A percentile compares a stretch with the other conserved stretches of the same genome.
Evolutionary conservation across 2,888 invertebrate species (phyloP).

Genomic region (Aleiodes alternator): DNA sequence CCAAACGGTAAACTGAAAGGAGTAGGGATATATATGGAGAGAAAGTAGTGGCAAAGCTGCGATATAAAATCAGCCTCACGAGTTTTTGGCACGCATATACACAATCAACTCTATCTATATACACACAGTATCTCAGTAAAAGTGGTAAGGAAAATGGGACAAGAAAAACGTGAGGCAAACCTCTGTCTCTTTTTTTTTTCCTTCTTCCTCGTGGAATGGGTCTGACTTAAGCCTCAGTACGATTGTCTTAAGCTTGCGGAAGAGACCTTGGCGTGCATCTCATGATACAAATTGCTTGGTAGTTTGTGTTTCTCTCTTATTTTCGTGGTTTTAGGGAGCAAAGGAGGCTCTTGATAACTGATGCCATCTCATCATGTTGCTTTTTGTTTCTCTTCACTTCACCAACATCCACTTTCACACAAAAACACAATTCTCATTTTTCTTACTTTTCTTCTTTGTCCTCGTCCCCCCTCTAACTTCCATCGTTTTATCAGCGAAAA

Average conservation of each 20-base stretch:
- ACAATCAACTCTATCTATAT: too few species aligned
- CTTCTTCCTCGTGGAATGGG: not conserved
- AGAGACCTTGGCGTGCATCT: constrained; percentile 41
- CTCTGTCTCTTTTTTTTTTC: not conserved
- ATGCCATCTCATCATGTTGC: constrained; percentile 51
- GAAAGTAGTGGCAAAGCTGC: constrained; percentile 57
- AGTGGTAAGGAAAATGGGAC: not conserved
- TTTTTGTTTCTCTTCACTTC: constrained; percentile 23
- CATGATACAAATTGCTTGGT: constrained; percentile 61
- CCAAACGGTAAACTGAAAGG: constrained; percentile 17
- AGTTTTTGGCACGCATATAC: constrained; percentile 37
- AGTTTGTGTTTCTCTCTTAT: constrained; percentile 52
- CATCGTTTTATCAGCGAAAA: too few species aligned
- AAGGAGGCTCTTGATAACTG: constrained; percentile 42
- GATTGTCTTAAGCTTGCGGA: constrained; percentile 58
- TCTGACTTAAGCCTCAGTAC: constrained; percentile 45
- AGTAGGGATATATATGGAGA: constrained; percentile 34
- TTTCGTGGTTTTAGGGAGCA: not conserved
- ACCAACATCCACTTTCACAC: not conserved
- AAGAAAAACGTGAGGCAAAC: not conserved
- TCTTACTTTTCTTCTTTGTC: not conserved
- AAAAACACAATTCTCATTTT: not conserved
- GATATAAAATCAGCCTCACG: constrained; percentile 60
- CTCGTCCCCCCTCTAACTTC: too few species aligned
- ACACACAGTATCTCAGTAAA: not conserved